These are phyloP conservation scores for Rattus rattus DNA, from an alignment of 2,113 vertebrate species.

Conservation along the genomic window DNA sequence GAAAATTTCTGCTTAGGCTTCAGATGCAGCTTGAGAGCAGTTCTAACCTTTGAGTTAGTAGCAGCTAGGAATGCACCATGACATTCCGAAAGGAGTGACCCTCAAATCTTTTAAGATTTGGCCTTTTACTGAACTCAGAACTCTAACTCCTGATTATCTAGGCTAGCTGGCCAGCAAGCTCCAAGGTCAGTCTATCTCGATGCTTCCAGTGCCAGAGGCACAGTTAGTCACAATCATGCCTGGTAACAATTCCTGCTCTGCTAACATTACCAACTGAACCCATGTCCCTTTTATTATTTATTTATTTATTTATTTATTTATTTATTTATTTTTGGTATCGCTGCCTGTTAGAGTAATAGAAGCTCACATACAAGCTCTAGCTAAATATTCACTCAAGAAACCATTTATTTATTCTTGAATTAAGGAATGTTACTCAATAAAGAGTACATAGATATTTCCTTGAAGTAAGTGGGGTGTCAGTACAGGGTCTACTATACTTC, in stretches of 20 bases:
- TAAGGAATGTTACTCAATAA: slow-evolving; percentile 1
- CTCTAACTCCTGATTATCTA: neutral
- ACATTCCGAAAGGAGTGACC: neutral
- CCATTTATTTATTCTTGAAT: neutral
- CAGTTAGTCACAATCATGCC: neutral
- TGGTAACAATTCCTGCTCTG: neutral
- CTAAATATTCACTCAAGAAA: slow-evolving; percentile 5
- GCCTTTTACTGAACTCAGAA: neutral
- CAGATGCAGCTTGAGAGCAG: neutral
- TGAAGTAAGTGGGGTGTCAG: neutral
- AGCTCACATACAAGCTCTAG: neutral
- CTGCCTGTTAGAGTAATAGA: neutral
- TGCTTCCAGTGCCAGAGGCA: neutral
- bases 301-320: slow-evolving; percentile 58
- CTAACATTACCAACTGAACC: neutral
- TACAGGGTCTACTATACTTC: neutral
- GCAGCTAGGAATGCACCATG: neutral
- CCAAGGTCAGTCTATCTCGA: neutral
- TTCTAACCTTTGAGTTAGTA: neutral
- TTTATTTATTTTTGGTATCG: slow-evolving; percentile 20
- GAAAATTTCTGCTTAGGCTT: neutral
- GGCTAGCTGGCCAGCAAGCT: neutral
- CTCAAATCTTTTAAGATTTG: neutral
- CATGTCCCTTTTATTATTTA: slow-evolving; percentile 6
- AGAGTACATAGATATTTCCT: neutral